Evolutionary conservation across 2,888 invertebrate species (phyloP).

Genomic region (Chouioia cunea): DNA sequence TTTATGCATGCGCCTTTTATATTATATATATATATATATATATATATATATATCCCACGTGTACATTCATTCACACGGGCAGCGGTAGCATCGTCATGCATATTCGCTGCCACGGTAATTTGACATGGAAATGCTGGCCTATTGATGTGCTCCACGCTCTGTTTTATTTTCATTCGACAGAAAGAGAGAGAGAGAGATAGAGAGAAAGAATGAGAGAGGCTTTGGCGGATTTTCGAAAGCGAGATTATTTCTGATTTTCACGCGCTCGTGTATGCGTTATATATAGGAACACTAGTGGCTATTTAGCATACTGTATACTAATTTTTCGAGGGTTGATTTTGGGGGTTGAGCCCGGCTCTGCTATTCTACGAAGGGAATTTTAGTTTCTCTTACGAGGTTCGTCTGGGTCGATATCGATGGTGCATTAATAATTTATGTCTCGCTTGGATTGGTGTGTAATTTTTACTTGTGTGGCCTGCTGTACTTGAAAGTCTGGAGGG

Average conservation of each 20-base stretch:
- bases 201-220: not conserved
- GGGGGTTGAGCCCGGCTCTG: not conserved
- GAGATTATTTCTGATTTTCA: constrained; percentile 32
- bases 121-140: constrained; percentile 45
- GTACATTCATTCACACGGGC: constrained; percentile 23
- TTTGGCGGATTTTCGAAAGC: constrained; percentile 12
- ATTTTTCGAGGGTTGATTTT: constrained; percentile 11
- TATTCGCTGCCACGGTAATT: constrained; percentile 49
- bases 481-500: no score
- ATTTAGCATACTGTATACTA: constrained; percentile 21
- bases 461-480: no score
- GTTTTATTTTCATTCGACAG: constrained; percentile 27
- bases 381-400: not conserved
- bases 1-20: constrained; percentile 1
- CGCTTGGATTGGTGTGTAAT: not conserved
- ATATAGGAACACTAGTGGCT: not conserved
- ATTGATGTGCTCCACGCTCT: constrained; percentile 31
- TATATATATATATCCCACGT: not conserved
- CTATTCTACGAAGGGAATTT: not conserved
- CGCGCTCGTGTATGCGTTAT: no score
- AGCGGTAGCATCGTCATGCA: constrained; percentile 44
- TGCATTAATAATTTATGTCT: not conserved
- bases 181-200: not conserved
- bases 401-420: not conserved
- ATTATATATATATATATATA: not conserved